Evolutionary conservation across 2,888 invertebrate species (phyloP), one percentile per base, ranked within the genome.

Genomic region (Odontothrips loti): DNA sequence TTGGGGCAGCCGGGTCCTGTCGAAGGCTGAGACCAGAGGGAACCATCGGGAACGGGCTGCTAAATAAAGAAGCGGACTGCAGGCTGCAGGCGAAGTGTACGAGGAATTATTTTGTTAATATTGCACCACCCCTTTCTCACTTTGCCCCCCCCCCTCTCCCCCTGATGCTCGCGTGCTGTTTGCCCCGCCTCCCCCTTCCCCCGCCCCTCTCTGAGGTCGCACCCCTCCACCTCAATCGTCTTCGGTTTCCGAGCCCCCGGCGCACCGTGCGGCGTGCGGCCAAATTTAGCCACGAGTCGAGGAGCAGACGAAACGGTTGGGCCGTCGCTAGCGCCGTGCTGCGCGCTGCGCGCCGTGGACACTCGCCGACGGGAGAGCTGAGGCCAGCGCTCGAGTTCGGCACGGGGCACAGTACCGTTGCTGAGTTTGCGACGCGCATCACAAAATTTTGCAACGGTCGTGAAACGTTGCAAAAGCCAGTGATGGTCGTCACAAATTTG

Each of bases 281-380:
- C 90, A 90, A 90, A 90, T 90, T 90, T 90, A 90, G 90, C 87
- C 89, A 87, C 83, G 82, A 80, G 82, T 75, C 68, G 68, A 27
- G 82, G 82, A 78, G 58, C 58, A 58, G 58, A 17, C 3, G 34
- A 43, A 6, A 43, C 34, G 34, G 34, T 43, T 43, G 34, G 34
- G 58, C 15, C 15, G 58, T 15, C 0, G 58, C 15, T 15, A 2
- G 12, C 0, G 58, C 20, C 58, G 58, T 20, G 51, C 34, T 43
- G 34, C 34, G 34, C 6, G 34, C 34, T 43, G 34, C 34, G 34
- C 34, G 34, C n/a, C n/a, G n/a, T n/a, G 34, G 34, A 43, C 34
- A 43, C 34, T 6, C 34, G 34, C 34, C 34, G 34, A 6, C 34
- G 34, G 34, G 34, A 43, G 34, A 43, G 34, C 2, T 43, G 34